Conservation (phyloP, 2,888 invertebrate genomes). For the Tipula confusa region DNA sequence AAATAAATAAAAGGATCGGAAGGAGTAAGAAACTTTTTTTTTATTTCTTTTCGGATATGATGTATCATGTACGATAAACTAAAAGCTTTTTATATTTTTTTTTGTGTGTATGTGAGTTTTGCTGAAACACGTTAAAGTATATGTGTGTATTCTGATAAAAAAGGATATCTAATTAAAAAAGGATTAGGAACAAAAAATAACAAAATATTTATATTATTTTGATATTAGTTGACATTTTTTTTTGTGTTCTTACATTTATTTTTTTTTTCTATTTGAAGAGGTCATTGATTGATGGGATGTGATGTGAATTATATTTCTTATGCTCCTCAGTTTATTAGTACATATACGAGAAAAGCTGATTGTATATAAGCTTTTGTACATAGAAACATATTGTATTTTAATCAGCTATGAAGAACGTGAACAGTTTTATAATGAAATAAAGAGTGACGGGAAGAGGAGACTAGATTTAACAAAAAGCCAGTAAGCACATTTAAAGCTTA, state of each 20-base stretch:
- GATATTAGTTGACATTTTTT: conserved; percentile 12
- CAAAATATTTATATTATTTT: background rate
- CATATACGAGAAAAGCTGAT: background rate
- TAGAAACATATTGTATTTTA: background rate
- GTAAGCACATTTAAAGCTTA: too few relatives aligned
- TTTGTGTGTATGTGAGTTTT: background rate
- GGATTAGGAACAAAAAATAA: background rate
- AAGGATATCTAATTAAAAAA: conserved; percentile 20
- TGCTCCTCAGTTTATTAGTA: background rate
- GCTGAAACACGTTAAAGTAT: background rate
- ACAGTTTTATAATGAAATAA: background rate
- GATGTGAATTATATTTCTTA: background rate
- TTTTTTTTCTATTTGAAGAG: background rate
- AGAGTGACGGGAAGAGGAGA: too few relatives aligned
- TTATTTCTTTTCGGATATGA: background rate
- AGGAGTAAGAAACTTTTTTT: background rate
- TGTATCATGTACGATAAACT: background rate
- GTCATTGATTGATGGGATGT: background rate
- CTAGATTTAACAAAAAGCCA: too few relatives aligned
- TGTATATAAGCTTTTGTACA: background rate
- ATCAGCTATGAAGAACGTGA: background rate
- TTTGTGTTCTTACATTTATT: background rate
- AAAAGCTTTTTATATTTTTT: background rate
- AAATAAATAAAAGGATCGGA: background rate
- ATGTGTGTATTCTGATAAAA: background rate